Evolutionary conservation across 2,888 invertebrate species (phyloP).

Genomic region (Scaptodrosophila latifasciaeformis): DNA sequence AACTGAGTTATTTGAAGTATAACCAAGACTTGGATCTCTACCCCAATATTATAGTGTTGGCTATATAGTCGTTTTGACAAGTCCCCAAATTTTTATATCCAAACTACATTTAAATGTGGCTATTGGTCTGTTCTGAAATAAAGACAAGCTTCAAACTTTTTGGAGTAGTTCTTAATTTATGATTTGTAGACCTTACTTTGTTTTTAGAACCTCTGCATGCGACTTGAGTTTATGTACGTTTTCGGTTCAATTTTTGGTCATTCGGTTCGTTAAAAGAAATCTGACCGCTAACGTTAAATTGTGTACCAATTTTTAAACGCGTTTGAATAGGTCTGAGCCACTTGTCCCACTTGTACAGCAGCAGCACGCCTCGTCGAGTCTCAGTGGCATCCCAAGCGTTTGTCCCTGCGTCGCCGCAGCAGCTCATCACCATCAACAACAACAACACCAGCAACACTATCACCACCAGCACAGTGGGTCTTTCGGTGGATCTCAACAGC

Average conservation of each 20-base stretch:
- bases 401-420: conserved; percentile 75
- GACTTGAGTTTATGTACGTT: neutral
- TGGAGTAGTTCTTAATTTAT: no score
- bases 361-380: conserved; percentile 75
- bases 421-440: conserved; percentile 72
- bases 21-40: no score
- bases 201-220: neutral
- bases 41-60: no score
- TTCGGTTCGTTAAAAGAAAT: conserved; percentile 22
- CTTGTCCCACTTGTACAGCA: conserved; percentile 75
- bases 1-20: neutral
- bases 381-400: conserved; percentile 75
- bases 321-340: conserved; percentile 73
- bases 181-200: neutral
- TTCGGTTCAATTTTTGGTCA: conserved; percentile 31
- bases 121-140: no score
- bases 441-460: conserved; percentile 70
- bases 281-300: conserved; percentile 14
- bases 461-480: conserved; percentile 72
- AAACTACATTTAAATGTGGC: no score
- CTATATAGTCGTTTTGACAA: no score
- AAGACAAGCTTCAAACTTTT: no score
- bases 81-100: no score
- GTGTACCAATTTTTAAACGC: conserved; percentile 22
- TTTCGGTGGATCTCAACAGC: conserved; percentile 75